A percentile compares a stretch with the other conserved stretches of the same genome.
Conservation (phyloP, 2,888 invertebrate genomes). For the Pantelozetes paolii region DNA sequence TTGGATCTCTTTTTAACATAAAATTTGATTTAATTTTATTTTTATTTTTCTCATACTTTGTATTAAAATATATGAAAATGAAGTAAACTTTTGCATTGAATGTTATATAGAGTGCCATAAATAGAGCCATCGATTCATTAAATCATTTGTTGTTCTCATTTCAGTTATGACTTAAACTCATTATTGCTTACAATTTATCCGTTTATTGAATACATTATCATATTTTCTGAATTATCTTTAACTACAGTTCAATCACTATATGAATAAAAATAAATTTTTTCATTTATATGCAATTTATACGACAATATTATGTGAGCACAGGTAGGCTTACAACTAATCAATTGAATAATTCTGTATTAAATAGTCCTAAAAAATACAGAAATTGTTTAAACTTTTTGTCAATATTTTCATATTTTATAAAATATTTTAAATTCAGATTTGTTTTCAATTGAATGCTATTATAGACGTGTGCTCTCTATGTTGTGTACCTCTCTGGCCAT, state of each 20-base stretch:
- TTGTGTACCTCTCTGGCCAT: background rate
- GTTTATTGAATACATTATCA: background rate
- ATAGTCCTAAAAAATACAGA: too few relatives aligned
- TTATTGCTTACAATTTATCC: background rate
- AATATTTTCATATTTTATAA: too few relatives aligned
- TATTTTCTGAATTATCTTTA: slow-evolving; percentile 3
- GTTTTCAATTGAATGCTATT: too few relatives aligned
- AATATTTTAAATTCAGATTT: too few relatives aligned
- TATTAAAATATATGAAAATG: too few relatives aligned
- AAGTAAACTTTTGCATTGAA: too few relatives aligned
- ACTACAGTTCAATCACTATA: slow-evolving; percentile 4
- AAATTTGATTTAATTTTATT: background rate
- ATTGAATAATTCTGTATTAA: too few relatives aligned
- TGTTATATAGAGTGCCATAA: background rate
- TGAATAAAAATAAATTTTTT: background rate
- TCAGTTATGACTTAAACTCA: background rate
- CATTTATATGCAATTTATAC: too few relatives aligned
- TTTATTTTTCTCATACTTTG: background rate
- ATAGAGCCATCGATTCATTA: slow-evolving; percentile 24
- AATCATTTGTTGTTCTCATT: slow-evolving; percentile 36
- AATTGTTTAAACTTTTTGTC: too few relatives aligned
- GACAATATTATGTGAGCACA: too few relatives aligned
- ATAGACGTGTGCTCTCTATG: too few relatives aligned
- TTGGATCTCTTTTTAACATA: background rate
- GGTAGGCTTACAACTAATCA: too few relatives aligned